Evolutionary conservation across 2,888 invertebrate species (phyloP).

Genomic region (Eupithecia abbreviata): DNA sequence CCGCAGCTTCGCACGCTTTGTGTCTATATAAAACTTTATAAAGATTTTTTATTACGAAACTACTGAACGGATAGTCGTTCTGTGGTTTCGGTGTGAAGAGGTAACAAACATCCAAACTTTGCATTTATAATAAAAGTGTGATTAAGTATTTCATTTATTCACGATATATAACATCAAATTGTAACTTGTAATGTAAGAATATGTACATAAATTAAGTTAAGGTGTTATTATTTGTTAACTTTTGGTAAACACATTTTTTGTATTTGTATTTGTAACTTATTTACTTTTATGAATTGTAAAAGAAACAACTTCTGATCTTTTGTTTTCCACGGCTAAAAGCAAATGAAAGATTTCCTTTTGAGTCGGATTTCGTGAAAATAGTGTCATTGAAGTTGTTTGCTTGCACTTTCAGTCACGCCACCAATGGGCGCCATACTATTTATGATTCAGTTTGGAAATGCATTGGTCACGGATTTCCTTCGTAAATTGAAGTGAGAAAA

Average conservation of each 20-base stretch:
- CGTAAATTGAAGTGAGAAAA: conserved; percentile 2
- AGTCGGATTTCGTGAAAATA: not conserved
- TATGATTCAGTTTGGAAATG: not conserved
- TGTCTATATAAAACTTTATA: too few relatives aligned
- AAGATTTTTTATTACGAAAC: too few relatives aligned
- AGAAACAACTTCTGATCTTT: not conserved
- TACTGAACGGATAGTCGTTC: too few relatives aligned
- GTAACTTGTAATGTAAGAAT: too few relatives aligned
- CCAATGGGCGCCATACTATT: conserved; percentile 18
- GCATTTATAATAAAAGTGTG: not conserved
- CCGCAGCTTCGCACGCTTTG: not conserved
- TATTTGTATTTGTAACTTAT: not conserved
- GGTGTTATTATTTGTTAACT: too few relatives aligned
- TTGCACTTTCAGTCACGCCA: conserved; percentile 5
- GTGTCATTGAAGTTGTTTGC: conserved; percentile 10
- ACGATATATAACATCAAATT: not conserved
- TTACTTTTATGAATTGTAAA: not conserved
- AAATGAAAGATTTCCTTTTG: conserved; percentile 2
- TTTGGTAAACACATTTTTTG: too few relatives aligned
- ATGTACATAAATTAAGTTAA: too few relatives aligned
- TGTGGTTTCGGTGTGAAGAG: not conserved
- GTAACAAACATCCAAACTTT: not conserved
- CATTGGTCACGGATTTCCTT: not conserved
- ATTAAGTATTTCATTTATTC: too few relatives aligned
- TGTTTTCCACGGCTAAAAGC: not conserved